Evolutionary conservation across 2,888 invertebrate species (phyloP).

Genomic region (Physocephala rufipes): DNA sequence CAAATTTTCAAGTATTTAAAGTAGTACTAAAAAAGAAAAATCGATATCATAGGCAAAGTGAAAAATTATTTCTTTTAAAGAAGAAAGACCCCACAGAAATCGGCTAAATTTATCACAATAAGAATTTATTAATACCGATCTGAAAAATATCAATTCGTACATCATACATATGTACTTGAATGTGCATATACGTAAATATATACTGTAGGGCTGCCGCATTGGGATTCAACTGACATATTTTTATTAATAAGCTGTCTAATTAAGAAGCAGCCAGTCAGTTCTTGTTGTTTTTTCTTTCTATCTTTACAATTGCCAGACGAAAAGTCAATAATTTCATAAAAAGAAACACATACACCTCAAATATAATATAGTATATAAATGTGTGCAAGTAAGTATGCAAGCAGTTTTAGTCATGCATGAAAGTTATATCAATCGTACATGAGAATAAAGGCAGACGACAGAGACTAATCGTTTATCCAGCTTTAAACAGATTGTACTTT

Average conservation of each 20-base stretch:
- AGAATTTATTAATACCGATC: no score
- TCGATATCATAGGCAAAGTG: neutral
- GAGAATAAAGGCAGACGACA: neutral
- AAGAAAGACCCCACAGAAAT: no score
- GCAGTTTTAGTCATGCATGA: neutral
- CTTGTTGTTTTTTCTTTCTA: neutral
- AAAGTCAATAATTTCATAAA: conserved; percentile 24
- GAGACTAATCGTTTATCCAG: neutral
- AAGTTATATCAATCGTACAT: neutral
- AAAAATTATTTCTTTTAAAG: neutral
- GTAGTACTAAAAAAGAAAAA: neutral
- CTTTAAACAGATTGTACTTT: neutral
- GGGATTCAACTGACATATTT: conserved; percentile 8
- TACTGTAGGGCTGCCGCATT: neutral
- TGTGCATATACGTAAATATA: neutral
- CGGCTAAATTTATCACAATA: no score
- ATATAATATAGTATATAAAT: neutral
- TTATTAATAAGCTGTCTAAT: neutral
- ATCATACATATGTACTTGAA: no score
- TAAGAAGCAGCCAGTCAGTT: neutral
- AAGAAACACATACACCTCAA: conserved; percentile 19
- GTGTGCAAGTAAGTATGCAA: no score
- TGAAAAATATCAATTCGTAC: no score
- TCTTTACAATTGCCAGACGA: neutral
- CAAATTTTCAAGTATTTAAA: conserved; percentile 25